Base-by-base conservation (phyloP, 2,797 vertebrate species). In the Galaxias olidus region DNA sequence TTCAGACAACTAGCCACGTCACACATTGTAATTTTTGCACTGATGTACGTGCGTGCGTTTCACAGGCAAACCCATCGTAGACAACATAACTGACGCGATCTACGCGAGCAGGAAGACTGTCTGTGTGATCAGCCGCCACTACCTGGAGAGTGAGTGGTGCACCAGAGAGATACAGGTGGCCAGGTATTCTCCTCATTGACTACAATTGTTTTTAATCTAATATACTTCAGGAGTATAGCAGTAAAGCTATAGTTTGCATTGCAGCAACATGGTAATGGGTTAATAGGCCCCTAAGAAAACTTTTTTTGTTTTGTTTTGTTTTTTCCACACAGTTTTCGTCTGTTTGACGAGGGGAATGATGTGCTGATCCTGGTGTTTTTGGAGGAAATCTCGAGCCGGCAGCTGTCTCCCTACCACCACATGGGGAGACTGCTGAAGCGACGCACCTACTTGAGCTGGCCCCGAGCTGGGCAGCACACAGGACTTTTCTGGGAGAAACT, bases 401-500 rank as follows among this genome's bases (percentile, higher is more conserved):
- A 68, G 40, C 75, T 87, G 11, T 71, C 85, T 18, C 55, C 75
- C 7, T 83, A 76, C 70, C 61, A 45, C 68, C 70, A 60, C n/a
- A 76, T 87, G 43, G 71, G 83, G 55, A 77, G 52, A 51, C 51
- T 87, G 67, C 61, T 85, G 41, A 82, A 76, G 40, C 80, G 44
- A n/a, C 59, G 14, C 0, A 80, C 78, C 14, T 86, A 84, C 72
- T 65, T 87, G 47, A 77, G 75, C 65, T 86, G 84, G 84, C 64
- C 75, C 50, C 66, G 70, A 68, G 65, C 75, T 15, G 55, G 44
- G 1, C 12, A 55, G 11, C 61, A 78, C 41, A 55, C 19, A 0
- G 58, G 58, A 5, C n/a, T 81, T 53, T 75, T 83, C 67, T 84
- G 84, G 85, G 61, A 79, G 58, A 92, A 91, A 50, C 82, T 92